Evolutionary conservation across 1,140 invertebrate genomes (phyloP), one percentile per base, ranked within the genome.

Genomic region (Panulirus ornatus): DNA sequence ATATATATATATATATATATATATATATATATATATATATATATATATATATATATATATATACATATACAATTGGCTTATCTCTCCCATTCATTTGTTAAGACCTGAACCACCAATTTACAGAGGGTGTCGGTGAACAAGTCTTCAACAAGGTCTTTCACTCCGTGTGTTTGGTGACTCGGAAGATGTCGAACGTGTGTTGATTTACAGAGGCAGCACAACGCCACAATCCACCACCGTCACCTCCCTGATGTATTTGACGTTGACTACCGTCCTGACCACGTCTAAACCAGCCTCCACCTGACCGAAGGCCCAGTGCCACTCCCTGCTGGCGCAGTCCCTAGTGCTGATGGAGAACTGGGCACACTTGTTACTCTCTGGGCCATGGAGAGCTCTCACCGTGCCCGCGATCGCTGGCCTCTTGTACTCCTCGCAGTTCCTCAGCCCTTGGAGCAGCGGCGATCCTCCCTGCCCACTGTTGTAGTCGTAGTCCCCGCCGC

Each of bases 261-360:
- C n/a, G 14, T 19, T 30, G 6, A 34, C 71, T 40, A 76, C 71
- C 9, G 84, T 47, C n/a, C 44, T 36, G 27, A 88, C 38, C 36
- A 79, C 75, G 9, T 79, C 85, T 38, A 79, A n/a, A 1, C 85
- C 85, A 14, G 44, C 36, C 58, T 88, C 85, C 40, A 78, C 85
- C n/a, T 36, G 54, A 16, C 85, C 85, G 30, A 88, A 88, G 22
- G 85, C 85, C 58, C 75, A 79, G 38, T 79, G 44, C 51, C 85
- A 88, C 27, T 66, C 85, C n/a, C 85, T 47, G 27, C n/a, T 79
- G n/a, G 36, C 38, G 22, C 76, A 79, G 66, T 88, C 85, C 1
- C 44, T 44, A 36, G 85, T 88, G 22, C 71, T 78, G 85, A 88
- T 88, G 27, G 58, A 88, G 22, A 81, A 88, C 85, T 88, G 85